A percentile compares a stretch with the other conserved stretches of the same genome.
phyloP scores from a whole-genome alignment of 2,797 vertebrate genomes.

The Lepus townsendii region DNA sequence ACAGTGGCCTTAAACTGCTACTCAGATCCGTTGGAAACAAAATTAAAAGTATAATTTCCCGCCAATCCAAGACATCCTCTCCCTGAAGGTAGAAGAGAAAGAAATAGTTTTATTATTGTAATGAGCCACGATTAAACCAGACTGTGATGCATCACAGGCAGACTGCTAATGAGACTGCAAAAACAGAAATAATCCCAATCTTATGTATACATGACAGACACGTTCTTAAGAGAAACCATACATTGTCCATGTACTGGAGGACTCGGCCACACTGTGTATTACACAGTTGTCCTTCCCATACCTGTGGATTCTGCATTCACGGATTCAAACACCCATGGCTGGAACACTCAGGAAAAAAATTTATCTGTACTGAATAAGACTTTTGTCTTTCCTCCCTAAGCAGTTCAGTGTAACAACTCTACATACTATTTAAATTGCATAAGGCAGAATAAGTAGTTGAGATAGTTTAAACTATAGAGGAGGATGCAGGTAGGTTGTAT shows the following conservation, averaged over 20 bases:
- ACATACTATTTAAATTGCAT: neutral
- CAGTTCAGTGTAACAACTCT: neutral
- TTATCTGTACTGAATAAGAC: neutral
- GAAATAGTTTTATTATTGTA: constrained; percentile 38
- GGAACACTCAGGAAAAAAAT: neutral
- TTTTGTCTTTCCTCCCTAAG: neutral
- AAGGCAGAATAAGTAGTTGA: neutral
- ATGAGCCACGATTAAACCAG: constrained; percentile 47
- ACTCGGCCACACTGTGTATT: constrained; percentile 54
- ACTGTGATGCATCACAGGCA: constrained; percentile 44
- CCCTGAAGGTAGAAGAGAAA: constrained; percentile 46
- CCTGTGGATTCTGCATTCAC: neutral
- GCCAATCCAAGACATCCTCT: constrained; percentile 37
- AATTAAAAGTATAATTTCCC: constrained; percentile 61
- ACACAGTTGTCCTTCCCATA: neutral
- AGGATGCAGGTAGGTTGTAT: neutral
- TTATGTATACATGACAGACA: constrained; percentile 30
- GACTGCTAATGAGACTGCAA: constrained; percentile 54
- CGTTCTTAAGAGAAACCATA: constrained; percentile 49
- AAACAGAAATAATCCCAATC: constrained; percentile 58
- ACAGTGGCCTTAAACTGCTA: constrained; percentile 30
- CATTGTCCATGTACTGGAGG: constrained; percentile 29
- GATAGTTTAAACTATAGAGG: neutral
- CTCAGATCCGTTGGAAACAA: constrained; percentile 31
- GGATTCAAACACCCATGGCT: neutral